Evolutionary conservation across 2,888 invertebrate species (phyloP).

Genomic region (Dryocosmus kuriphilus): DNA sequence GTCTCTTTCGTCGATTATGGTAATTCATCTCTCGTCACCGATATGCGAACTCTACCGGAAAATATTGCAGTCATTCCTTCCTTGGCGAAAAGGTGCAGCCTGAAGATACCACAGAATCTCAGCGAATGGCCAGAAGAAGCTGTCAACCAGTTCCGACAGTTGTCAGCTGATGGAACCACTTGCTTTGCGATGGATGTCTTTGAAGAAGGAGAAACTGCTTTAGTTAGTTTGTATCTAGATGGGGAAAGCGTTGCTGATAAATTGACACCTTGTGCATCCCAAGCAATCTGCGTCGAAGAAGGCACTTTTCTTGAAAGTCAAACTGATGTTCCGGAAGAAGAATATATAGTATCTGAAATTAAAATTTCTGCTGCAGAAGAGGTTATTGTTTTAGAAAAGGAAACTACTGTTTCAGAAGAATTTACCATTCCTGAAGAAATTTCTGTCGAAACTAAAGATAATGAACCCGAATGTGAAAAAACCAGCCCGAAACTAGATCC

Average conservation of each 20-base stretch:
- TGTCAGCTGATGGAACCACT: constrained; percentile 78
- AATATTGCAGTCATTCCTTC: constrained; percentile 81
- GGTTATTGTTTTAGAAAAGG: constrained; percentile 76
- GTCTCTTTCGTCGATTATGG: constrained; percentile 89
- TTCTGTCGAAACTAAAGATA: constrained; percentile 43
- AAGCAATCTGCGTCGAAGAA: background rate
- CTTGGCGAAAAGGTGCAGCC: constrained; percentile 82
- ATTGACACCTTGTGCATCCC: constrained; percentile 65
- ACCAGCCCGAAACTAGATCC: constrained; percentile 69
- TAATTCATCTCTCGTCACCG: constrained; percentile 83
- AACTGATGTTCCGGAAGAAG: constrained; percentile 63
- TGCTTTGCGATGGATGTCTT: constrained; percentile 79
- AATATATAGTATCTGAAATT: too few relatives aligned
- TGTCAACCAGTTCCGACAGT: constrained; percentile 69
- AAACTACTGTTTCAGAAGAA: background rate
- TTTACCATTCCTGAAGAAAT: constrained; percentile 54
- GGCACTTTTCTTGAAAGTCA: background rate
- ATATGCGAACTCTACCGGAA: constrained; percentile 80
- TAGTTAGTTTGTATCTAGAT: constrained; percentile 83
- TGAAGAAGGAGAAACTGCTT: constrained; percentile 81
- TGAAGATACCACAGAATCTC: constrained; percentile 78
- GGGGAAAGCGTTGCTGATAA: constrained; percentile 82
- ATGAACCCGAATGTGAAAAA: constrained; percentile 42
- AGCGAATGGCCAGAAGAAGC: constrained; percentile 77
- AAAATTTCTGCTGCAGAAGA: too few relatives aligned